Evolutionary conservation across 2,113 vertebrate species (phyloP), one percentile per base, ranked within the genome.

Genomic region (Ancistrus triradiatus): DNA sequence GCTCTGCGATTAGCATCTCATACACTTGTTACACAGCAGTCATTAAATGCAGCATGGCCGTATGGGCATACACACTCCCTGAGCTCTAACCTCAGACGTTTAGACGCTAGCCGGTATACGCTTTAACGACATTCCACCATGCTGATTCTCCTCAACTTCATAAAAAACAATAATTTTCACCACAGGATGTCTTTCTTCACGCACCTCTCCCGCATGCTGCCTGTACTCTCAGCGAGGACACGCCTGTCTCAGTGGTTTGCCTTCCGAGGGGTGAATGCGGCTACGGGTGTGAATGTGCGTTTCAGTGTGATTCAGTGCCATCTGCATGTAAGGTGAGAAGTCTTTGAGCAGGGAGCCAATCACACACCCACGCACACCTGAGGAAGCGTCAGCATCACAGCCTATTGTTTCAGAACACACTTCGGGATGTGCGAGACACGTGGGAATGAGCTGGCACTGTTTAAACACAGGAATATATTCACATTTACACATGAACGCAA

Each of bases 141-240:
- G 38, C 65, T 59, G 64, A 59, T 38, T 52, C 65, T 19, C 24
- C 31, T 51, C 52, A 63, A 59, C 50, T 77, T 74, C 60, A 76
- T 48, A 58, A 31, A 72, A 72, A 65, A 73, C 72, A 72, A 76
- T 74, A 33, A 73, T 74, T 70, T 70, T 76, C 74, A 68, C 72
- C 35, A 50, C 62, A 53, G 74, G 66, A 63, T 19, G 19, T 72
- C 69, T 37, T 63, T 67, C 63, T 59, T 35, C 61, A 59, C 47
- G 18, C 73, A 60, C 6, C 13, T 37, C 62, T 66, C 44, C 43
- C 10, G 49, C 18, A 4, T 8, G 57, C 64, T 31, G 47, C 13
- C 40, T 19, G 27, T 18, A 10, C 7, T 52, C 13, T 65, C 57
- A 7, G 19, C 5, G 14, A 53, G 27, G 59, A 44, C 35, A 6